These are phyloP conservation scores for Tachina lurida DNA, from an alignment of 2,888 invertebrate species.

Conservation along the genomic window DNA sequence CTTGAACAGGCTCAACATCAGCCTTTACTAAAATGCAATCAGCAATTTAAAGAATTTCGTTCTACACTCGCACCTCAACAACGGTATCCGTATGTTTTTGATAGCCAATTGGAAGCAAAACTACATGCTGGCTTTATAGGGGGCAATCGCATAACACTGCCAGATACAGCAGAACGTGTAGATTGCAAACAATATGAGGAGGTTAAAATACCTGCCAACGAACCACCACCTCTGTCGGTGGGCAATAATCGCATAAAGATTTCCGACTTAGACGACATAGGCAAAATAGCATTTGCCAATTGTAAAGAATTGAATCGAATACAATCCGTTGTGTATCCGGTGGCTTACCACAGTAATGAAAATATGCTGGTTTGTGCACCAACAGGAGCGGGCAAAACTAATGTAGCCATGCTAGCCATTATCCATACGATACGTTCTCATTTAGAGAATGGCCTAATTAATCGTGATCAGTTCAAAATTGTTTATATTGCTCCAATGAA, in stretches of 20 bases:
- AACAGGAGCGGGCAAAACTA: conserved; percentile 99
- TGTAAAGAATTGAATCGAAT: conserved; percentile 95
- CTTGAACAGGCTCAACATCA: conserved; percentile 79
- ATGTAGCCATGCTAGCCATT: conserved; percentile 96
- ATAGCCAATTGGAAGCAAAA: conserved; percentile 88
- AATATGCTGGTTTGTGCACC: conserved; percentile 99
- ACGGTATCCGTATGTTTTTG: conserved; percentile 93
- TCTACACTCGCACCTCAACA: conserved; percentile 77
- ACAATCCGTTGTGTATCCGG: conserved; percentile 97
- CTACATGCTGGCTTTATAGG: conserved; percentile 88
- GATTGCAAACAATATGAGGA: conserved; percentile 92
- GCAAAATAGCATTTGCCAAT: conserved; percentile 94
- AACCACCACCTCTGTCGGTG: conserved; percentile 85
- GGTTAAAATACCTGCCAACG: conserved; percentile 90
- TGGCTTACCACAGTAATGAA: conserved; percentile 97
- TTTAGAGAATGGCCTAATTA: conserved; percentile 90
- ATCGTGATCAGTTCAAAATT: conserved; percentile 97
- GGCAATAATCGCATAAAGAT: conserved; percentile 87
- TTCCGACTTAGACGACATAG: conserved; percentile 87
- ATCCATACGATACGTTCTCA: conserved; percentile 95
- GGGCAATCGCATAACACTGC: conserved; percentile 90
- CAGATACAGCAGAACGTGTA: conserved; percentile 89
- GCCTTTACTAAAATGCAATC: conserved; percentile 78
- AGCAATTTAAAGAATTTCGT: conserved; percentile 74
- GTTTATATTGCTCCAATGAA: conserved; percentile 99